phyloP scores from a whole-genome alignment of 2,797 vertebrate genomes.

The Gymnocypris eckloni region DNA sequence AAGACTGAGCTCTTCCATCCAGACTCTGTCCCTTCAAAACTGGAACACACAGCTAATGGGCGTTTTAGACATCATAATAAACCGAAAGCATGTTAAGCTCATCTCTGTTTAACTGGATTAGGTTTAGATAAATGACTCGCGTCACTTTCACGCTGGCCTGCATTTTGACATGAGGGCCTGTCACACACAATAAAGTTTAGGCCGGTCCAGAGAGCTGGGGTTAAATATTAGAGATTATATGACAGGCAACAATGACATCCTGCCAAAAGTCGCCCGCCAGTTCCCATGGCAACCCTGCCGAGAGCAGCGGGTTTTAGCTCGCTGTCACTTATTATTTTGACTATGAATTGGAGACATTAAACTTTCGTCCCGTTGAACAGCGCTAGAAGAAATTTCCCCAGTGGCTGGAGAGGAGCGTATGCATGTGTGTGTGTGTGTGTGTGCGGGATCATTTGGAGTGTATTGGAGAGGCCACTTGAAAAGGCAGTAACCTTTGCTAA shows the following conservation, averaged over 20 bases:
- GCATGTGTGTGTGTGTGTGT: slow-evolving; percentile 23
- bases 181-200: slow-evolving; percentile 68
- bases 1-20: slow-evolving; percentile 18
- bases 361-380: slow-evolving; percentile 71
- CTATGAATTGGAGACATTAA: slow-evolving; percentile 74
- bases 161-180: slow-evolving; percentile 70
- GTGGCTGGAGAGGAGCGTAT: slow-evolving; percentile 43
- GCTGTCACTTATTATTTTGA: slow-evolving; percentile 71
- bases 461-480: slow-evolving; percentile 72
- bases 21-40: slow-evolving; percentile 42
- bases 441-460: slow-evolving; percentile 56
- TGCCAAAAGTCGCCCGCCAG: slow-evolving; percentile 59
- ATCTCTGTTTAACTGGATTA: slow-evolving; percentile 72
- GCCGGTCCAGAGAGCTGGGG: slow-evolving; percentile 71
- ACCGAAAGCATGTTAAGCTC: slow-evolving; percentile 70
- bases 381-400: slow-evolving; percentile 66
- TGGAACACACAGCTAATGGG: slow-evolving; percentile 57
- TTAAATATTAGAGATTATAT: slow-evolving; percentile 72
- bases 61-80: slow-evolving; percentile 65
- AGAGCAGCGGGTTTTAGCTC: slow-evolving; percentile 68
- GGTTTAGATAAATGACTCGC: slow-evolving; percentile 72
- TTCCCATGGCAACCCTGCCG: slow-evolving; percentile 70
- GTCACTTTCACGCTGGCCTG: slow-evolving; percentile 66
- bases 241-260: slow-evolving; percentile 68
- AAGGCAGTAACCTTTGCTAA: slow-evolving; percentile 75